Conservation (phyloP, 2,113 vertebrate species). For the Nyctereutes procyonoides region DNA sequence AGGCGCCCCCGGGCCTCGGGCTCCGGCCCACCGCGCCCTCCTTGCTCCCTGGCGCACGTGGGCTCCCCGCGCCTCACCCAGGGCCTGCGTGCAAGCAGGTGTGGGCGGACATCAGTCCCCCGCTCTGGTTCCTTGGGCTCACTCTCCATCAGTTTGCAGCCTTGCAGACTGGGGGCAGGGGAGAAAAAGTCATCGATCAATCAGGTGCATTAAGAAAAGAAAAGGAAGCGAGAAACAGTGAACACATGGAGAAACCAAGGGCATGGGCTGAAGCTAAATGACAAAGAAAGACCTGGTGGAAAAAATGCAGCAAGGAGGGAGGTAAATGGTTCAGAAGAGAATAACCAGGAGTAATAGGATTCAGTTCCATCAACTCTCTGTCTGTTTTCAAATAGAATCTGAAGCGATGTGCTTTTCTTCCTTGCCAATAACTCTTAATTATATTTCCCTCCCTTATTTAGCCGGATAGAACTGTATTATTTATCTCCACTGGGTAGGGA, state of each 20-base stretch:
- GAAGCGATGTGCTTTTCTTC: conserved; percentile 53
- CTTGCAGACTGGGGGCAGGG: neutral
- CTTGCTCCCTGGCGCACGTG: fast-evolving
- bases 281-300: neutral
- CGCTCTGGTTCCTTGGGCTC: fast-evolving
- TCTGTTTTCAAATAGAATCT: conserved; percentile 75
- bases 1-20: neutral
- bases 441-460: conserved; percentile 70
- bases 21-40: too few relatives aligned
- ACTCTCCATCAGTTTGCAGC: neutral
- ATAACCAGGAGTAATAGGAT: conserved; percentile 76
- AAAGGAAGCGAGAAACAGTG: neutral
- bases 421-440: conserved; percentile 82
- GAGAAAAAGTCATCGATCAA: neutral
- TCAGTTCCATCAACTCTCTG: conserved; percentile 53
- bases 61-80: neutral
- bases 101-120: neutral
- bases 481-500: conserved; percentile 41
- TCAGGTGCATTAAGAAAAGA: neutral
- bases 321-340: conserved; percentile 27
- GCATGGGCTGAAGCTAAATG: neutral
- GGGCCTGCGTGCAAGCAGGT: neutral
- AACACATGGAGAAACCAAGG: neutral
- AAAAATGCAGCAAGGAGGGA: neutral
- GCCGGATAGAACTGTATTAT: conserved; percentile 58